phyloP scores from a whole-genome alignment of 1,140 invertebrate species.

The Drosophila littoralis region DNA sequence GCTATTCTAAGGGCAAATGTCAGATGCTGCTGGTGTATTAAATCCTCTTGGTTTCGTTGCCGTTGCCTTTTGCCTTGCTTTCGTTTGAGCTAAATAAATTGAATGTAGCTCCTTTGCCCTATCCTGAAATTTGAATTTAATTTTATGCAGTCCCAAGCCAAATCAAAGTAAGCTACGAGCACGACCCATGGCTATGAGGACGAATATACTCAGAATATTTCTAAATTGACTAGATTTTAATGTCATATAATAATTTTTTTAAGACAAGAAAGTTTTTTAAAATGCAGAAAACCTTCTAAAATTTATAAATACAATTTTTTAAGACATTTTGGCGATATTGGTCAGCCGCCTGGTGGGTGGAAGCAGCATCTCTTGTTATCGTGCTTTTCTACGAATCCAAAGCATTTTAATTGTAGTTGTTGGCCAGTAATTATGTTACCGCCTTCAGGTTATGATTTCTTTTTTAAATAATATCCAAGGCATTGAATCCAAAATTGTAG shows the following conservation, averaged over 20 bases:
- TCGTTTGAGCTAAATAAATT: constrained; percentile 77
- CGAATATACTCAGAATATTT: constrained; percentile 18
- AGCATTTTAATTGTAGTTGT: constrained; percentile 47
- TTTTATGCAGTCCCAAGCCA: constrained; percentile 74
- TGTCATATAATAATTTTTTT: too few relatives aligned
- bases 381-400: constrained; percentile 17
- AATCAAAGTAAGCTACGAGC: constrained; percentile 39
- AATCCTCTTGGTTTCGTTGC: constrained; percentile 28
- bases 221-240: too few relatives aligned
- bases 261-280: too few relatives aligned
- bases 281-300: too few relatives aligned
- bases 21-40: constrained; percentile 19
- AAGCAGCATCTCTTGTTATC: constrained; percentile 1
- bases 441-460: constrained; percentile 48
- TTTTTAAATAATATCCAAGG: constrained; percentile 34
- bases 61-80: constrained; percentile 45
- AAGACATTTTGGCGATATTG: too few relatives aligned
- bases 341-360: background rate
- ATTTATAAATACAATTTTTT: too few relatives aligned
- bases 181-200: constrained; percentile 3
- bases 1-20: constrained; percentile 34
- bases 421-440: constrained; percentile 49
- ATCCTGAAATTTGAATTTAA: constrained; percentile 75
- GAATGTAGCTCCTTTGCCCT: constrained; percentile 76
- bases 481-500: too few relatives aligned